Evolutionary conservation across 2,888 invertebrate species (phyloP).

Genomic region (Hypsopygia costalis): DNA sequence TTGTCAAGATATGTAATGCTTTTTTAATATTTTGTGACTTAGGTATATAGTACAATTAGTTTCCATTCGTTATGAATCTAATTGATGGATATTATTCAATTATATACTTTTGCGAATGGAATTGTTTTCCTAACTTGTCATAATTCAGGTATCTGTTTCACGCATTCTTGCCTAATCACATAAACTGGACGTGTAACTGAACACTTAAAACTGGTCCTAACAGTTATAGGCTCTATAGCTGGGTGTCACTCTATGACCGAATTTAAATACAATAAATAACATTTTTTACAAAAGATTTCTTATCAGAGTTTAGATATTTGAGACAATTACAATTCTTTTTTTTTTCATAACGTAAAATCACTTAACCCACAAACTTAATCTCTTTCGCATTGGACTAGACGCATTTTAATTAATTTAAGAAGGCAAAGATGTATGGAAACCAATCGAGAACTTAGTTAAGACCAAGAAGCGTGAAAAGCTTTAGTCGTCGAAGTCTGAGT

Average conservation of each 20-base stretch:
- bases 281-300: slow-evolving; percentile 50
- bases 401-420: slow-evolving; percentile 73
- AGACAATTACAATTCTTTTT: slow-evolving; percentile 38
- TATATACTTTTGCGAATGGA: slow-evolving; percentile 15
- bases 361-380: slow-evolving; percentile 73
- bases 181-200: slow-evolving; percentile 74
- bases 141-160: slow-evolving; percentile 65
- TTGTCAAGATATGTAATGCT: slow-evolving; percentile 47
- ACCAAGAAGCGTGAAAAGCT: slow-evolving; percentile 41
- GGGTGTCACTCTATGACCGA: slow-evolving; percentile 45
- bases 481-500: slow-evolving; percentile 40
- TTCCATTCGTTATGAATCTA: slow-evolving; percentile 20
- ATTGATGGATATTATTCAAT: slow-evolving; percentile 2
- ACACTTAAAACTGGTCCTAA: slow-evolving; percentile 72
- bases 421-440: slow-evolving; percentile 76
- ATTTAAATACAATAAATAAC: slow-evolving; percentile 36
- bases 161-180: slow-evolving; percentile 74
- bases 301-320: slow-evolving; percentile 47
- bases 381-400: slow-evolving; percentile 79
- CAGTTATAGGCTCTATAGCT: slow-evolving; percentile 35
- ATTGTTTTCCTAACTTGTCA: slow-evolving; percentile 37
- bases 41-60: slow-evolving; percentile 29
- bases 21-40: slow-evolving; percentile 33
- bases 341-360: slow-evolving; percentile 44
- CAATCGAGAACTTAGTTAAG: slow-evolving; percentile 56